Evolutionary conservation across 2,888 invertebrate species (phyloP).

Genomic region (Caenorhabditis sulstoni): DNA sequence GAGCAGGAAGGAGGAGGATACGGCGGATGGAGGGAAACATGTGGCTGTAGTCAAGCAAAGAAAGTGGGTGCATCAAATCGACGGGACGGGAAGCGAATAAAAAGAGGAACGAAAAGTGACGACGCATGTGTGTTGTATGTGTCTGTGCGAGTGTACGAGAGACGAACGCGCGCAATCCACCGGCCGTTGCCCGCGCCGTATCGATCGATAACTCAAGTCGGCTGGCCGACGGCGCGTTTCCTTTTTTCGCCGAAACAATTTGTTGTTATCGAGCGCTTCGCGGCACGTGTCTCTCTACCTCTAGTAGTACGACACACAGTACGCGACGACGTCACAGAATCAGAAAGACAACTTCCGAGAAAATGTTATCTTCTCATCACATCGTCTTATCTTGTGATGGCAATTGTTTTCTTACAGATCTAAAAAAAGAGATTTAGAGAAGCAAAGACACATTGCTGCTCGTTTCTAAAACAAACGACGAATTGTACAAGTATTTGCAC

Average conservation of each 20-base stretch:
- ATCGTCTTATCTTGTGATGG: constrained; percentile 8
- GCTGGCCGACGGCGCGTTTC: constrained; percentile 8
- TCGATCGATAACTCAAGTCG: constrained; percentile 41
- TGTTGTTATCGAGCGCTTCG: constrained; percentile 31
- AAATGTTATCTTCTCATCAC: constrained; percentile 22
- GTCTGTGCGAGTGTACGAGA: constrained; percentile 51
- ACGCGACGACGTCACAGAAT: constrained; percentile 33
- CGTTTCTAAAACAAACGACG: constrained; percentile 40
- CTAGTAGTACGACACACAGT: constrained; percentile 27
- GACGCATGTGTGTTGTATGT: constrained; percentile 53
- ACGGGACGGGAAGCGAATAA: constrained; percentile 44
- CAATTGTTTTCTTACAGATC: background rate
- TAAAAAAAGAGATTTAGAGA: constrained; percentile 16
- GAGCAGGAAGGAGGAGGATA: background rate
- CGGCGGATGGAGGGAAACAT: constrained; percentile 20
- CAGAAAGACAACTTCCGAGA: constrained; percentile 27
- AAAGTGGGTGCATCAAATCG: constrained; percentile 47
- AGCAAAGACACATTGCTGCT: constrained; percentile 4
- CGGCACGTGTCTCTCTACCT: constrained; percentile 37
- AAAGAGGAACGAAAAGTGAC: constrained; percentile 57
- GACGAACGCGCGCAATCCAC: constrained; percentile 55
- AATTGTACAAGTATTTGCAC: constrained; percentile 53
- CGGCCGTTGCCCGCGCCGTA: constrained; percentile 45
- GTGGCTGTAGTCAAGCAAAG: constrained; percentile 54
- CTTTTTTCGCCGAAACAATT: constrained; percentile 52